Base-by-base conservation (phyloP, 1,140 invertebrate genomes). In the Bombus cullumanus region DNA sequence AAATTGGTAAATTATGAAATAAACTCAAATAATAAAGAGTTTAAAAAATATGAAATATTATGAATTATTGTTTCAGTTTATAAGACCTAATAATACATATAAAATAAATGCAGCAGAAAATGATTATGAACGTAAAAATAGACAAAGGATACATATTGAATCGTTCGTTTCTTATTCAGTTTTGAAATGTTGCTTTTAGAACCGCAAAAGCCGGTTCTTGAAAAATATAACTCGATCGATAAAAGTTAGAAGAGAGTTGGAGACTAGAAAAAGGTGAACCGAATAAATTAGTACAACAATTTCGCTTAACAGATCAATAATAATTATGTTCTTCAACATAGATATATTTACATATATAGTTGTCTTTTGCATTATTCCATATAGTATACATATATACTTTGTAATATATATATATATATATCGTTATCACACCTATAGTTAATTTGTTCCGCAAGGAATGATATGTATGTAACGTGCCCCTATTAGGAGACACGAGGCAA, bases 371-470 rank as follows among this genome's bases (percentile, higher is more conserved):
- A 68, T 83, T 83, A 71, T 76, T 76, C 12, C 34, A 57, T 76
- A 66, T 83, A 66, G 57, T 84, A 53, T 83, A 78, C 47, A 83
- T 83, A 85, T 81, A 72, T 89, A 81, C 83, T 64, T 86, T 90
- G 86, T 84, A 89, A 88, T 89, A 88, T 87, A 89, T 88, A 88
- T 78, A 82, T 80, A 64, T n/a, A 64, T 66, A 66, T 66, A 31
- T 66, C 34, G 72, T 78, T 93, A 94, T 94, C 91, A 94, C 92
- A 94, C 91, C 89, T 95, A 94, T 92, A 91, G 66, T 93, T 92
- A 89, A 89, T 93, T 94, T 94, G 93, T 94, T 95, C 92, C 93
- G 84, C 91, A 78, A 88, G 92, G 87, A 95, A 94, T 95, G 94
- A 95, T 95, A 95, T 95, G 94, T 95, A 95, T 94, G 88, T 77